Conservation (phyloP, 1,140 invertebrate genomes). For the Drosophila equinoxialis region DNA sequence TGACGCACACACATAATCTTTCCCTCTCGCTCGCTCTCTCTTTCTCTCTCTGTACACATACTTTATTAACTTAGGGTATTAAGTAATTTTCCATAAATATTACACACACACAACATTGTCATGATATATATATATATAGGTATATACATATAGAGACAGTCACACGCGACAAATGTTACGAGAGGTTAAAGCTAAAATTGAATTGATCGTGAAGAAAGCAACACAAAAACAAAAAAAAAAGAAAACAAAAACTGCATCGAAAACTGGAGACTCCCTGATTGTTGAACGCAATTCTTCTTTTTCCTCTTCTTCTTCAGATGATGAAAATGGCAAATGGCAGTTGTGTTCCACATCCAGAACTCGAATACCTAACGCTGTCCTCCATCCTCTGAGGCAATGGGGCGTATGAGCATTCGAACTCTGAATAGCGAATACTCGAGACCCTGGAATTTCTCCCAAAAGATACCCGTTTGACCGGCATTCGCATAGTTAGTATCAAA, state of each 20-base stretch:
- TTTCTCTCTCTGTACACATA: slow-evolving; percentile 33
- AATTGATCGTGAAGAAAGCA: background rate
- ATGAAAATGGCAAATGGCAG: slow-evolving; percentile 46
- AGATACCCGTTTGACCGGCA: slow-evolving; percentile 84
- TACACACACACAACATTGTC: slow-evolving; percentile 30
- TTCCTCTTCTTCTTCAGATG: slow-evolving; percentile 42
- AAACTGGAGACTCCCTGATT: slow-evolving; percentile 12
- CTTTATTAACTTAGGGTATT: slow-evolving; percentile 65
- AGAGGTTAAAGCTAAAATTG: slow-evolving; percentile 30
- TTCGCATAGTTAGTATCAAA: slow-evolving; percentile 64
- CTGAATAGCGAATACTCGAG: slow-evolving; percentile 84
- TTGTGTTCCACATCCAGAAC: background rate
- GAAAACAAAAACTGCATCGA: slow-evolving; percentile 44
- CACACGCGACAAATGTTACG: slow-evolving; percentile 4
- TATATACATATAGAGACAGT: slow-evolving; percentile 14
- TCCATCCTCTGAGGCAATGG: slow-evolving; percentile 50
- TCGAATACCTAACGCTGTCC: slow-evolving; percentile 30
- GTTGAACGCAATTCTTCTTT: background rate
- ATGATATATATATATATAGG: slow-evolving; percentile 28
- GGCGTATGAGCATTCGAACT: slow-evolving; percentile 85
- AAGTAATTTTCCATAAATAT: slow-evolving; percentile 74
- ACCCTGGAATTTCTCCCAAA: slow-evolving; percentile 85
- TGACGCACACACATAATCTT: slow-evolving; percentile 39
- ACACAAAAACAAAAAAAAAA: background rate
- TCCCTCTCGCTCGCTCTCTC: slow-evolving; percentile 16